These are phyloP conservation scores for Hyaena hyaena DNA, from an alignment of 2,113 vertebrate genomes.

Conservation along the genomic window DNA sequence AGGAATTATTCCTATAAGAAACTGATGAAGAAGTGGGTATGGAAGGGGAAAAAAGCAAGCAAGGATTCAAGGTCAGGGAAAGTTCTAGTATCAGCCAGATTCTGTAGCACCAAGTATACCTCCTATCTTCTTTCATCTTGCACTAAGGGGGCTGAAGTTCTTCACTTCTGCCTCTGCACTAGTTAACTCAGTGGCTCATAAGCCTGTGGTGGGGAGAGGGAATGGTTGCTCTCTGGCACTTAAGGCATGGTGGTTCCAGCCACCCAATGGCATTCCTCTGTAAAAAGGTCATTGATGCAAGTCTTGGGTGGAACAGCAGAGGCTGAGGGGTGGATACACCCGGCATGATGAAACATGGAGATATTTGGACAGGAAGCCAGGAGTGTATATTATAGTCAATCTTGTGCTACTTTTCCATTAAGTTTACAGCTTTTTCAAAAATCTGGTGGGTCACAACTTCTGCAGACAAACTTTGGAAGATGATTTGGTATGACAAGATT, in stretches of 20 bases:
- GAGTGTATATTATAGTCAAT: not conserved
- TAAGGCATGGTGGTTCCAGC: not conserved
- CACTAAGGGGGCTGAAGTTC: not conserved
- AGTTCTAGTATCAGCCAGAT: not conserved
- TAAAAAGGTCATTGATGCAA: not conserved
- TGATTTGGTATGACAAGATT: not conserved
- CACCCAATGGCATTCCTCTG: not conserved
- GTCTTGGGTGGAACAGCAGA: not conserved
- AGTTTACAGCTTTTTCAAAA: not conserved
- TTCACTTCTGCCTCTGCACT: not conserved
- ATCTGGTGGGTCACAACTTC: not conserved
- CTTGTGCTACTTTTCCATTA: not conserved
- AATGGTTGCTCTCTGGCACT: not conserved
- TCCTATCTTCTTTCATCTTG: not conserved
- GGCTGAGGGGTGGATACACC: not conserved
- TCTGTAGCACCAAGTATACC: not conserved
- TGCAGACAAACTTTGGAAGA: not conserved
- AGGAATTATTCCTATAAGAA: not conserved
- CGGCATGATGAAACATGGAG: not conserved
- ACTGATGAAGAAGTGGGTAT: not conserved
- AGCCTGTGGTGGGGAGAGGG: not conserved
- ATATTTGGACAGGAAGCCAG: not conserved
- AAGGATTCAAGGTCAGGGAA: not conserved
- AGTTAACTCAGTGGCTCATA: not conserved
- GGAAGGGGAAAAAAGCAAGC: not conserved